phyloP scores from a whole-genome alignment of 2,797 vertebrate genomes.

The Galago senegalensis region DNA sequence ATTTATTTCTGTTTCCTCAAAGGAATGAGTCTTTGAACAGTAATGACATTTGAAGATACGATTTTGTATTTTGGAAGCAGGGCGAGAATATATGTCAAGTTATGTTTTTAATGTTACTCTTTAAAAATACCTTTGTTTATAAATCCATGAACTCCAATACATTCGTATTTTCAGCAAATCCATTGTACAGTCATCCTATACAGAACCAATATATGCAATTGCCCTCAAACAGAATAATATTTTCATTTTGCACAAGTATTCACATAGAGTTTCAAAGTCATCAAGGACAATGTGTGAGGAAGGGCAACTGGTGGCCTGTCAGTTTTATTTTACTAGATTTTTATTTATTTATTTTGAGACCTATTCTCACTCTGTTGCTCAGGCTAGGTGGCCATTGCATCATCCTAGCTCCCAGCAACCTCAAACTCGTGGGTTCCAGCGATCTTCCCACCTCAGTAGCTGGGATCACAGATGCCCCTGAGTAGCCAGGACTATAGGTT shows the following conservation, averaged over 20 bases:
- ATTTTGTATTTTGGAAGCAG: background rate
- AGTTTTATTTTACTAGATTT: background rate
- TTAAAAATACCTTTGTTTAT: background rate
- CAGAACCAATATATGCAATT: background rate
- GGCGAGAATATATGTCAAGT: background rate
- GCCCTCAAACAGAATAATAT: background rate
- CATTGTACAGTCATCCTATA: background rate
- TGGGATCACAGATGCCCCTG: too few relatives aligned
- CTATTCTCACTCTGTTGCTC: too few relatives aligned
- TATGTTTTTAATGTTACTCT: background rate
- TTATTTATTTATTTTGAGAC: too few relatives aligned
- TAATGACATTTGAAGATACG: background rate
- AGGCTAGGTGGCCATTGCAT: too few relatives aligned
- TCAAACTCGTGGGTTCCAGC: too few relatives aligned
- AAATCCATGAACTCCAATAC: background rate
- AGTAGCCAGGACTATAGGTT: too few relatives aligned
- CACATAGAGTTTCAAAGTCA: background rate
- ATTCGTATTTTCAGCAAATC: background rate
- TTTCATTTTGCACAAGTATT: conserved; percentile 17
- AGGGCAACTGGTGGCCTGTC: background rate
- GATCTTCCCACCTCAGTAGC: too few relatives aligned
- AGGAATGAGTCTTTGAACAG: background rate
- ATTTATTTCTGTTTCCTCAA: conserved; percentile 18
- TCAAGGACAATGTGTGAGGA: background rate
- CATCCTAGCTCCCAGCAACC: too few relatives aligned